phyloP scores from a whole-genome alignment of 2,113 vertebrate genomes.

The Furnarius figulus region DNA sequence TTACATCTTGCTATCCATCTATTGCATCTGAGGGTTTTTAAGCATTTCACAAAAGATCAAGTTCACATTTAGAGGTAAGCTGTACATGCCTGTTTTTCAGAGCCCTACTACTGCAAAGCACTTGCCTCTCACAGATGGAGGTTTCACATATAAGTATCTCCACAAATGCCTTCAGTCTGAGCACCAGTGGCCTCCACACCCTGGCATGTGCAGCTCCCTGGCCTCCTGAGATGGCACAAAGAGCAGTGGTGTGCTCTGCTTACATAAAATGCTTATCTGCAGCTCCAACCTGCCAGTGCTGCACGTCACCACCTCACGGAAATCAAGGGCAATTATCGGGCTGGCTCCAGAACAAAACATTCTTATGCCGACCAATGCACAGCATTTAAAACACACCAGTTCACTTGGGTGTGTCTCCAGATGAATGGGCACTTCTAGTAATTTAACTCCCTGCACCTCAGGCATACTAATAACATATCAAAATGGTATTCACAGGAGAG shows the following conservation, averaged over 20 bases:
- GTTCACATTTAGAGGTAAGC: background rate
- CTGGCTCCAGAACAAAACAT: constrained; percentile 7
- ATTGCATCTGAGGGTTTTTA: background rate
- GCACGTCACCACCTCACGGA: background rate
- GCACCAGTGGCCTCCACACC: background rate
- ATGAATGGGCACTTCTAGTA: constrained; percentile 12
- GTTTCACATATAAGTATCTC: background rate
- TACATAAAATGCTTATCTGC: constrained; percentile 7
- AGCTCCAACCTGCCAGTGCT: background rate
- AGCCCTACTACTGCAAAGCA: background rate
- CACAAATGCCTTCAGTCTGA: background rate
- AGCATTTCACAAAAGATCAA: background rate
- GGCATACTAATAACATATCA: background rate
- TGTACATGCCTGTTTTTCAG: background rate
- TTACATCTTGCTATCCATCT: background rate
- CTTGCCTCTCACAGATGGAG: background rate
- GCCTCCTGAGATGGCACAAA: background rate
- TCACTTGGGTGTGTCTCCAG: background rate
- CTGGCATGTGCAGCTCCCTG: background rate
- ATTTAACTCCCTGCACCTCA: background rate
- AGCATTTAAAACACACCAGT: background rate
- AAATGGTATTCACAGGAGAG: background rate
- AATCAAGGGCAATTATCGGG: constrained; percentile 11
- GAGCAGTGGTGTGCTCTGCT: background rate
- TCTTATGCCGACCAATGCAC: background rate